Conservation (phyloP, 2,888 invertebrate genomes). For the Macrosiphum euphorbiae region DNA sequence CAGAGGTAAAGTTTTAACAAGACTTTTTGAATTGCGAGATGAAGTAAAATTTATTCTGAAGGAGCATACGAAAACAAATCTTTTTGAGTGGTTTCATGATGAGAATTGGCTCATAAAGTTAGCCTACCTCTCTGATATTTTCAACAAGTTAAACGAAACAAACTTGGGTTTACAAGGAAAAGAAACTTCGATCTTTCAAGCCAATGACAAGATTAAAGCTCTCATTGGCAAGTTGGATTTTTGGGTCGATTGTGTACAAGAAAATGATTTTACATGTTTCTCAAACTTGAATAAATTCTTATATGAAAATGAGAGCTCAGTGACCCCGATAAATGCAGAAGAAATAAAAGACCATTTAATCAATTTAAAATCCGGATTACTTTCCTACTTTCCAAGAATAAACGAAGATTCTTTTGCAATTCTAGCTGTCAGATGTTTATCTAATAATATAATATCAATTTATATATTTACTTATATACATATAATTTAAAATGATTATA, state of each 20-base stretch:
- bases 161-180: conserved; percentile 65
- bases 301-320: conserved; percentile 25
- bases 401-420: conserved; percentile 25
- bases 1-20: conserved; percentile 41
- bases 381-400: conserved; percentile 31
- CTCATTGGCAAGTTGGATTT: conserved; percentile 57
- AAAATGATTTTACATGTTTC: conserved; percentile 21
- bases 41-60: conserved; percentile 46
- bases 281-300: conserved; percentile 7
- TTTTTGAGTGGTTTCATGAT: too few species aligned
- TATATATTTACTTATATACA: too few species aligned
- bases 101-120: too few species aligned
- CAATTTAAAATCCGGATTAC: conserved; percentile 36
- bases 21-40: conserved; percentile 51
- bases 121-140: conserved; percentile 64
- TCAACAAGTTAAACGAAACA: conserved; percentile 31
- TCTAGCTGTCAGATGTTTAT: too few species aligned
- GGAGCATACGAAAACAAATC: conserved; percentile 35
- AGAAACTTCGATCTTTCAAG: conserved; percentile 47
- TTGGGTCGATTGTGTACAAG: not conserved
- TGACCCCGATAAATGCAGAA: conserved; percentile 44
- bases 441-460: too few species aligned
- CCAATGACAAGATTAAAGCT: conserved; percentile 54
- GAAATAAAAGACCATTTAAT: conserved; percentile 44
- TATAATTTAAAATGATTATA: too few species aligned